Evolutionary conservation across 92 coral and sea anemone genomes (phyloP), one percentile per base, ranked within the genome.

Genomic region (Phenganax subtilis): DNA sequence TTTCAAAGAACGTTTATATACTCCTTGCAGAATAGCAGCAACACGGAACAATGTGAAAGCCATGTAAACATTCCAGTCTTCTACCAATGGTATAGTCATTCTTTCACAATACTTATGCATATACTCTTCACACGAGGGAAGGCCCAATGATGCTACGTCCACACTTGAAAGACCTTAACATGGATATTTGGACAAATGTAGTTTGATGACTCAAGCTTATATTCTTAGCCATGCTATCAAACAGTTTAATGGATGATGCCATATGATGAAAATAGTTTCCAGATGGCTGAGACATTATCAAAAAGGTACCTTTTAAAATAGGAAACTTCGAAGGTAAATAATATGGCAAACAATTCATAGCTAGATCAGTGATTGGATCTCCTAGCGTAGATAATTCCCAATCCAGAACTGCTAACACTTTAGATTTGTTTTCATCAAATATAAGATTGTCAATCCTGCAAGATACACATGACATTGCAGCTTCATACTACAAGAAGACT

Each of bases 301-400:
- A 9, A 51, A 0, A 51, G 7, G 73, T 60, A 91, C 98, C 98
- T 91, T 80, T 88, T 11, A 93, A 81, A 37, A 87, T 87, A n/a
- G 97, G 93, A 80, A 91, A 88, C 44, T 88, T 76, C 73, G 90
- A 80, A 16, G 98, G 87, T 11, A 93, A 90, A 77, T 93, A 91
- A 82, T 93, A 86, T 6, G 91, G 97, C 12, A 93, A 91, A 79
- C 98, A 93, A 87, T 88, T 88, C 78, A 91, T 89, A 14, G 98
- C 97, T 75, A 93, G 79, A 86, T 93, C 98, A 31, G 98, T 91
- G 28, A 93, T 16, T 5, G 98, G 98, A 55, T 93, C 98, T 53
- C 98, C 98, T 0, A 93, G 87, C 10, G 98, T 93, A 4, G 98
- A 93, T 16, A 93, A 81, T 61, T 93, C 98, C 98, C 98, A 93